Conservation (phyloP, 2,888 invertebrate species). For the Litoditis marina region DNA sequence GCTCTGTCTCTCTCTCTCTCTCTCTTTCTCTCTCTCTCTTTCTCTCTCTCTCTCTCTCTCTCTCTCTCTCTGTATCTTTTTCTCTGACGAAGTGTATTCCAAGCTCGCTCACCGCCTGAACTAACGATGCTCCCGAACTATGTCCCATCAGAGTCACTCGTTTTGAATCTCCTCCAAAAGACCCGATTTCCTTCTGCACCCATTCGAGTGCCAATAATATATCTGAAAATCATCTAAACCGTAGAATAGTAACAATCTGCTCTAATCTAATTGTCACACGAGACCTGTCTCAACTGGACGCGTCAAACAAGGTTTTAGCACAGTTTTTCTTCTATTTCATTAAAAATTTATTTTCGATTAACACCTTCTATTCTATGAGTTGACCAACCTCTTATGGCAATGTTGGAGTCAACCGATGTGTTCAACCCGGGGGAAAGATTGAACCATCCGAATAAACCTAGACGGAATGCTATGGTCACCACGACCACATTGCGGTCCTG, state of each 20-base stretch:
- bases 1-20: too few relatives aligned
- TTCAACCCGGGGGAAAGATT: conserved; percentile 14
- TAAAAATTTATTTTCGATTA: not conserved
- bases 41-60: too few relatives aligned
- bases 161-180: conserved; percentile 13
- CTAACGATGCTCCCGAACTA: conserved; percentile 4
- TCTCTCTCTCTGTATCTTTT: too few relatives aligned
- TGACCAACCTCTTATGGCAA: conserved; percentile 9
- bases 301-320: too few relatives aligned
- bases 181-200: conserved; percentile 3
- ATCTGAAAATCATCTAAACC: conserved; percentile 7
- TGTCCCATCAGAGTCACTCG: conserved; percentile 12
- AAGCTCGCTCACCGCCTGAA: not conserved
- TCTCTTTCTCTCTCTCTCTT: too few relatives aligned
- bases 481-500: conserved; percentile 17
- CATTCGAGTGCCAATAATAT: conserved; percentile 5
- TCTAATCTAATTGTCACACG: too few relatives aligned
- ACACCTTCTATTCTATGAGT: not conserved
- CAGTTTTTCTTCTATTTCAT: too few relatives aligned
- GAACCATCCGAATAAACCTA: conserved; percentile 15
- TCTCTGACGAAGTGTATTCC: too few relatives aligned
- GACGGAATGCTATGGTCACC: conserved; percentile 17
- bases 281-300: too few relatives aligned
- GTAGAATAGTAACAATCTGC: too few relatives aligned
- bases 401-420: conserved; percentile 6